phyloP scores from a whole-genome alignment of 2,888 invertebrate species.

The Campoplex nolae region DNA sequence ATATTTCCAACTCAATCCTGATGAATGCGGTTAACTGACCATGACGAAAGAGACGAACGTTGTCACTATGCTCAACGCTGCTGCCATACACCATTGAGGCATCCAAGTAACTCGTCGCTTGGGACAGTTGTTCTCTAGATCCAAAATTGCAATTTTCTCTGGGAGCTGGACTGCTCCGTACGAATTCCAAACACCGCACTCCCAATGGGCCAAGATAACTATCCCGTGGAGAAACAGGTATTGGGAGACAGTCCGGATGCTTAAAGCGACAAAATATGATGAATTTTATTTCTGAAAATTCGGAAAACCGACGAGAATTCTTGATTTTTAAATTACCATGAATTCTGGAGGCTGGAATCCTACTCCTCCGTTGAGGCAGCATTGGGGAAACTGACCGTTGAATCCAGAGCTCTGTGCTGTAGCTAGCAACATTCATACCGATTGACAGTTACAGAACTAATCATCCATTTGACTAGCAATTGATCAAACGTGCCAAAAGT shows the following conservation, averaged over 20 bases:
- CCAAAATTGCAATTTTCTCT: conserved; percentile 92
- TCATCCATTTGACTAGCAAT: background rate
- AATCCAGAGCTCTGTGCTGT: conserved; percentile 92
- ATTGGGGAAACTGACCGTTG: conserved; percentile 92
- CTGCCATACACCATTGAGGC: conserved; percentile 94
- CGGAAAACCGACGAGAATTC: background rate
- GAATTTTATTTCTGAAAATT: background rate
- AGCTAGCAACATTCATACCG: conserved; percentile 80
- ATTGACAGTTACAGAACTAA: background rate
- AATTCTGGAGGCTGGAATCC: conserved; percentile 88
- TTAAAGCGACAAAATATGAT: conserved; percentile 81
- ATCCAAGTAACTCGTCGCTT: conserved; percentile 93
- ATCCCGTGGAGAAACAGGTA: conserved; percentile 90
- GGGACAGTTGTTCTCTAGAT: conserved; percentile 94
- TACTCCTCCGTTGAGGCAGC: conserved; percentile 88
- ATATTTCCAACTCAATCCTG: no score
- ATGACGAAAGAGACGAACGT: conserved; percentile 90
- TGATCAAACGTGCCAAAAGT: background rate
- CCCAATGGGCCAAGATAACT: conserved; percentile 90
- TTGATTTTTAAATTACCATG: conserved; percentile 84
- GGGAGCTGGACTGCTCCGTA: conserved; percentile 93
- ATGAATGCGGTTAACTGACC: conserved; percentile 84
- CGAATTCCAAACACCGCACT: conserved; percentile 92
- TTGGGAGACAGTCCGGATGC: conserved; percentile 95
- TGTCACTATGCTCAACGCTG: conserved; percentile 90